Percentiles rank a stretch among this genome's conserved stretches.
phyloP scores from a whole-genome alignment of 2,888 invertebrate species.

The Rotaria sp. region DNA sequence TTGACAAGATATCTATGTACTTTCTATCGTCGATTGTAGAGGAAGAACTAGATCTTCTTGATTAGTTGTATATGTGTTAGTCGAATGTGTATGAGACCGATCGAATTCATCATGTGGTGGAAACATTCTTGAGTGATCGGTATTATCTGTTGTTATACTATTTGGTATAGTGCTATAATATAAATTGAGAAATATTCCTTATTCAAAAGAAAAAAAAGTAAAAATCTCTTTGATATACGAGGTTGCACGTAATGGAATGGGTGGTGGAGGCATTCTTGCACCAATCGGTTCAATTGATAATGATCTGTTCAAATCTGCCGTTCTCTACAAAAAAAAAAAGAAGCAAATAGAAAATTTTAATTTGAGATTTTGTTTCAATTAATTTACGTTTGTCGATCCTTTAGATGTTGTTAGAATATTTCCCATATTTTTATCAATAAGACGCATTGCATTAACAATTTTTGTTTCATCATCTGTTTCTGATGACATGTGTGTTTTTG shows the following conservation, averaged over 20 bases:
- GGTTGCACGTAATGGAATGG: background rate
- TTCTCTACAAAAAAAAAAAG: background rate
- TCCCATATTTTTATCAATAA: constrained; percentile 4
- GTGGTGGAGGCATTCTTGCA: background rate
- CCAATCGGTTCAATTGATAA: background rate
- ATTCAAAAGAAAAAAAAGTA: background rate
- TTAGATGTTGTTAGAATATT: background rate
- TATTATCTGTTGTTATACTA: background rate
- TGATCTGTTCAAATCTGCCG: background rate
- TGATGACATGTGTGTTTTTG: background rate
- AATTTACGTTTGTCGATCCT: background rate
- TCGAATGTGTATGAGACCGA: background rate
- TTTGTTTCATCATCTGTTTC: background rate
- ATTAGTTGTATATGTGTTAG: background rate
- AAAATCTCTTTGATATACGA: background rate
- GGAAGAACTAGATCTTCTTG: background rate
- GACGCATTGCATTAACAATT: background rate
- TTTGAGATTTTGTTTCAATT: background rate
- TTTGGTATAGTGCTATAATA: background rate
- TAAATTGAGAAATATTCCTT: background rate
- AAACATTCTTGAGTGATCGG: background rate
- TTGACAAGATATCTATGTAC: background rate
- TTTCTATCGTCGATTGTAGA: background rate
- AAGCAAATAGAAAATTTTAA: background rate
- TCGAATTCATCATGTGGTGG: background rate